A percentile compares a stretch with the other conserved stretches of the same genome.
These are phyloP conservation scores for Cotesia vestalis DNA, from an alignment of 1,140 invertebrate genomes.

Conservation along the genomic window DNA sequence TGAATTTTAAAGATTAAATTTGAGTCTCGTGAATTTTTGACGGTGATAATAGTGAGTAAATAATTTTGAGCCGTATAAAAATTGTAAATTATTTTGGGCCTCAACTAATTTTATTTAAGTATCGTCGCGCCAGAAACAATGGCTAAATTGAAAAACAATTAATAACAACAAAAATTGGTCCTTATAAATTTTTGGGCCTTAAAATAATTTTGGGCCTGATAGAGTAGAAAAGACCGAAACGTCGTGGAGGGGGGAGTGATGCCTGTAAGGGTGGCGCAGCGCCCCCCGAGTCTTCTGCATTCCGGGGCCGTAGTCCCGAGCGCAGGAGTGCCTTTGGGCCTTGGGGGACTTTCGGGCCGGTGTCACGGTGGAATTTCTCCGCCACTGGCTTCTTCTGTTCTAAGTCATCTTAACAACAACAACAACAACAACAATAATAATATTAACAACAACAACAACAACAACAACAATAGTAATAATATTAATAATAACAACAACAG, in stretches of 20 bases:
- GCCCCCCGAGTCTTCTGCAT: conserved; percentile 65
- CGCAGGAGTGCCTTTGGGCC: conserved; percentile 37
- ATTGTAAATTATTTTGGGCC: too few species aligned
- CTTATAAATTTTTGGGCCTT: not conserved
- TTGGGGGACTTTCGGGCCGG: conserved; percentile 49
- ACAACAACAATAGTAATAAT: conserved; percentile 32
- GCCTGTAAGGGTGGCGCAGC: conserved; percentile 66
- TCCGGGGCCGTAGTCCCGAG: conserved; percentile 58
- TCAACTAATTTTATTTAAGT: too few species aligned
- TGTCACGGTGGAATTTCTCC: conserved; percentile 62
- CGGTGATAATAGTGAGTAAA: too few species aligned
- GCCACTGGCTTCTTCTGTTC: conserved; percentile 52
- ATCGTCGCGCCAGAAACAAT: not conserved
- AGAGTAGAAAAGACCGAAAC: conserved; percentile 48
- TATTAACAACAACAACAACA: conserved; percentile 28
- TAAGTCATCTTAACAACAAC: conserved; percentile 36
- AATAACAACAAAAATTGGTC: conserved; percentile 5
- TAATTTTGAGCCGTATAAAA: too few species aligned
- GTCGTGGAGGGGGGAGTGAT: conserved; percentile 67
- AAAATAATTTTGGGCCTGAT: not conserved
- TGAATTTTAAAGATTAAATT: too few species aligned
- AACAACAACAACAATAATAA: conserved; percentile 16
- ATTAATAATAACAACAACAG: conserved; percentile 38
- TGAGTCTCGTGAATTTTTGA: too few species aligned
- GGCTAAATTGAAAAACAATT: not conserved